Evolutionary conservation across 37 sponge, comb jelly and placozoan genomes (phyloP).

Genomic region (Spongilla lacustris): DNA sequence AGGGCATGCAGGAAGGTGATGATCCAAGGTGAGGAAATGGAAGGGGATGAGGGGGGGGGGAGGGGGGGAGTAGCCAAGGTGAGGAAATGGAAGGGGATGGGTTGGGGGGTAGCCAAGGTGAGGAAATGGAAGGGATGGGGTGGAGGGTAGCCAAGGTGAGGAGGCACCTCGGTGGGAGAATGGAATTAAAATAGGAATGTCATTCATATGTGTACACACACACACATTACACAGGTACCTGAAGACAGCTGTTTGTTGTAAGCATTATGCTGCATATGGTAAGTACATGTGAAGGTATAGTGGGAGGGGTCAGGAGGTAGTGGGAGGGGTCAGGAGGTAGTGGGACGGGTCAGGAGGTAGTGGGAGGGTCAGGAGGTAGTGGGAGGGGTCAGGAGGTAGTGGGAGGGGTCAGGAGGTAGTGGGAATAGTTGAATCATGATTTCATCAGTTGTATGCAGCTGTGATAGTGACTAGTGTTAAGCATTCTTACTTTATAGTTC

Average conservation of each 20-base stretch:
- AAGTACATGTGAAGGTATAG: conserved; percentile 18
- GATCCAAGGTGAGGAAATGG: conserved; percentile 47
- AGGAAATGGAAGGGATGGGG: conserved; percentile 67
- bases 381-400: too few relatives aligned
- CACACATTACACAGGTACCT: conserved; percentile 50
- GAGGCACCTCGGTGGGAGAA: too few relatives aligned
- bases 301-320: background rate
- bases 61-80: conserved; percentile 64
- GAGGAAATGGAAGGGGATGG: background rate
- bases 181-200: too few relatives aligned
- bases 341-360: background rate
- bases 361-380: background rate
- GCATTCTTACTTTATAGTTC: too few relatives aligned
- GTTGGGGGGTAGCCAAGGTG: conserved; percentile 61
- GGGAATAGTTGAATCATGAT: too few relatives aligned
- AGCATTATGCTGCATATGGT: conserved; percentile 81
- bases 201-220: background rate
- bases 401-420: too few relatives aligned
- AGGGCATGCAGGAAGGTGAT: conserved; percentile 73
- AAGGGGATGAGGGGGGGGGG: conserved; percentile 48
- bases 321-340: background rate
- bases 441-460: too few relatives aligned
- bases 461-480: too few relatives aligned
- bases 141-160: conserved; percentile 50
- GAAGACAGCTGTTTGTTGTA: conserved; percentile 73